These are phyloP conservation scores for Ophion slaviceki DNA, from an alignment of 2,888 invertebrate genomes.

Conservation along the genomic window DNA sequence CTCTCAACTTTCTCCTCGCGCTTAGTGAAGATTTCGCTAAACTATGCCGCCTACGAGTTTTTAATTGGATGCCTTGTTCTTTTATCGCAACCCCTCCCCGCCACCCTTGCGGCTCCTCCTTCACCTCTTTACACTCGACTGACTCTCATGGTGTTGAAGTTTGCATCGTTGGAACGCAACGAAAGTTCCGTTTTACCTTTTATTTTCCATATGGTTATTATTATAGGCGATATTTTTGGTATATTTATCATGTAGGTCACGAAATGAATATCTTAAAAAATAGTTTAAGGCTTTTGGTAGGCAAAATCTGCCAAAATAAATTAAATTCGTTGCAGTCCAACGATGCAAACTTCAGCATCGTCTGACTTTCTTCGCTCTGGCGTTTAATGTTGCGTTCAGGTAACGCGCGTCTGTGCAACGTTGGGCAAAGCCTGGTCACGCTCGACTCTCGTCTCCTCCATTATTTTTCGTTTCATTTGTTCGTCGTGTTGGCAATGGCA, in stretches of 20 bases:
- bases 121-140: not conserved
- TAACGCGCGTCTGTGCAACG: slow-evolving; percentile 17
- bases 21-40: slow-evolving; percentile 66
- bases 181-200: too few species aligned
- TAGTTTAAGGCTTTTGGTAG: too few species aligned
- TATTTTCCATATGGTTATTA: too few species aligned
- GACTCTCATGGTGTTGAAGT: too few species aligned
- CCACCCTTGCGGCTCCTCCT: not conserved
- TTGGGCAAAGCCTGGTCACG: slow-evolving; percentile 7
- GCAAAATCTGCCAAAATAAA: too few species aligned
- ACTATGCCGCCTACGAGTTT: slow-evolving; percentile 60
- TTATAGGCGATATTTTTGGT: too few species aligned
- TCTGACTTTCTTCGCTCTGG: not conserved
- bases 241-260: too few species aligned
- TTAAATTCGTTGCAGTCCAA: too few species aligned
- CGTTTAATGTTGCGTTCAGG: slow-evolving; percentile 40
- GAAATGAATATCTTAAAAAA: too few species aligned
- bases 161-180: too few species aligned
- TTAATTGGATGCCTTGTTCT: slow-evolving; percentile 72
- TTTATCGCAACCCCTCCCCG: slow-evolving; percentile 32
- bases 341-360: too few species aligned
- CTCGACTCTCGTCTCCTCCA: not conserved
- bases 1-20: slow-evolving; percentile 54
- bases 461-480: not conserved
- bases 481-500: not conserved